Evolutionary conservation across 2,113 vertebrate genomes (phyloP).

Genomic region (Arothron firmamentum): DNA sequence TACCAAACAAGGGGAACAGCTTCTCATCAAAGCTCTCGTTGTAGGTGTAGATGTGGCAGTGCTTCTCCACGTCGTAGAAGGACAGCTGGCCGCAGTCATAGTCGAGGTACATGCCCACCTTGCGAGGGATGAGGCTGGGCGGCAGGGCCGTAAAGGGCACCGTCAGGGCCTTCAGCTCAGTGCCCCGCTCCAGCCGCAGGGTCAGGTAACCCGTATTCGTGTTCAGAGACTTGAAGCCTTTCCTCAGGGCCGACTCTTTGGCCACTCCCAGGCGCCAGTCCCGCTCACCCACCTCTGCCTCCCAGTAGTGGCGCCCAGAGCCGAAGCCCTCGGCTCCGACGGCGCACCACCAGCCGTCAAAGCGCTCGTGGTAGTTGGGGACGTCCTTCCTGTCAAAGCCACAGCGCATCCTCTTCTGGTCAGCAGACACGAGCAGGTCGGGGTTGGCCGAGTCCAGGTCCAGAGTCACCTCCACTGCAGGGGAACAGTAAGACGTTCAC

Average conservation of each 20-base stretch:
- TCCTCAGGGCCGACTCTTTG: constrained; percentile 81
- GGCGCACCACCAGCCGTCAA: constrained; percentile 77
- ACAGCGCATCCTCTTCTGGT: constrained; percentile 85
- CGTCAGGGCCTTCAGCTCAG: constrained; percentile 77
- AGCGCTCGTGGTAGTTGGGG: constrained; percentile 75
- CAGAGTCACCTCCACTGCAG: constrained; percentile 80
- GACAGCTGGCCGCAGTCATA: constrained; percentile 73
- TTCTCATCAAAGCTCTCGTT: constrained; percentile 72
- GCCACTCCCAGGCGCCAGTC: constrained; percentile 93
- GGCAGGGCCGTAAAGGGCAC: constrained; percentile 75
- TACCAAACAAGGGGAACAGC: constrained; percentile 77
- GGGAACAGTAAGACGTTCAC: background rate
- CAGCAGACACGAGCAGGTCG: constrained; percentile 80
- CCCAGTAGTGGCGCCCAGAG: constrained; percentile 79
- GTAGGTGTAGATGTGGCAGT: constrained; percentile 77
- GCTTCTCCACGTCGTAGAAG: constrained; percentile 74
- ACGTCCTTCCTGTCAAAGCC: constrained; percentile 80
- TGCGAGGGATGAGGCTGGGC: constrained; percentile 64
- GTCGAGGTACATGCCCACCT: constrained; percentile 75
- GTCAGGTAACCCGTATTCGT: constrained; percentile 75
- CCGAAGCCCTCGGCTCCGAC: constrained; percentile 70
- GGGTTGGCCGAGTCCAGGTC: constrained; percentile 77
- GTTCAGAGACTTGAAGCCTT: constrained; percentile 80
- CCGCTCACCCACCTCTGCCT: constrained; percentile 80
- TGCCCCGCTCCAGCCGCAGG: constrained; percentile 76